Evolutionary conservation across 2,797 vertebrate species (phyloP), one percentile per base, ranked within the genome.

Genomic region (Triplophysa bombifrons): DNA sequence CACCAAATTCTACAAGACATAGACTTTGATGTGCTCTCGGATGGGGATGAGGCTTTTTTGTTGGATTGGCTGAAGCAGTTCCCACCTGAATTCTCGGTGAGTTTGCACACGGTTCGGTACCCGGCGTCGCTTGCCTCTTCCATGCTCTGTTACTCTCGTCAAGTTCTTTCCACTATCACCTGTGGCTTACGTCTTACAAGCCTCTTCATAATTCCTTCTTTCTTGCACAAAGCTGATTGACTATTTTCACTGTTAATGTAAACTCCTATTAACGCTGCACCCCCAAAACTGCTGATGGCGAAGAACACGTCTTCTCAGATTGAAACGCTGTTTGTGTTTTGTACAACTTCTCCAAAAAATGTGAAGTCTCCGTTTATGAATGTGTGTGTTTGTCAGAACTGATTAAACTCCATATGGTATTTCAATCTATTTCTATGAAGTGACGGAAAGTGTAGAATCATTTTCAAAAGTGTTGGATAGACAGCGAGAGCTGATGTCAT

Each of bases 1-100:
- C 93, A 95, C 86, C 95, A 91, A 91, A 94, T 96, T 93, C 94
- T 96, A 94, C 93, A 95, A 95, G 96, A 94, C 90, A 94, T 96
- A 96, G 92, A 95, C 91, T 93, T 94, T 94, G 94, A 94, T 88
- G 93, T 92, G 93, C 94, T 95, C 90, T 93, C 94, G 89, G 94
- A 95, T 92, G 95, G 94, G 92, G 90, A 94, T 92, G 93, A 94
- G 93, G 91, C 93, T 92, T 91, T 93, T 94, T 92, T 95, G 93
- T 90, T 93, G 95, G 92, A 94, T 88, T 94, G 91, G 90, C 93
- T 94, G 90, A 94, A 93, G 92, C 91, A 94, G 92, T 90, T 94
- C 91, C 92, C 92, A 93, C 90, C 91, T 85, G 85, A 90, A 88
- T 90, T 91, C 89, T 94, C 86, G 94, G 93, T 94, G 92, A 94